Percentiles rank a stretch among this genome's conserved stretches.
Evolutionary conservation across 2,888 invertebrate species (phyloP).

Genomic region (Lagria hirta): DNA sequence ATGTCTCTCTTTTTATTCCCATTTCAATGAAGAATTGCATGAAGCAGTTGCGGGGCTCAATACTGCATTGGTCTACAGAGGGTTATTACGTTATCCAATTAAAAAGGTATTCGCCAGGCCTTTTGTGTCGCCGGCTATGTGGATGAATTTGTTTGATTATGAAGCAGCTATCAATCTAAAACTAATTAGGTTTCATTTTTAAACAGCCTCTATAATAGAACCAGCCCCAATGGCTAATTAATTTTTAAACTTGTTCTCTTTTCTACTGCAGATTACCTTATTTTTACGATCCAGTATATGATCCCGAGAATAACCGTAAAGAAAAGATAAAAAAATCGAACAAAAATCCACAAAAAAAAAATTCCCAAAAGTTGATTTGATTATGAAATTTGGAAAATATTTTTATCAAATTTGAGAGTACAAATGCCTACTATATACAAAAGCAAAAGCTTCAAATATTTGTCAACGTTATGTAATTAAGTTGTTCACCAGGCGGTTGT

Average conservation of each 20-base stretch:
- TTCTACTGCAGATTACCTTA: constrained; percentile 19
- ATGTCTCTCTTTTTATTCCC: too few species aligned
- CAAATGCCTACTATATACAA: too few species aligned
- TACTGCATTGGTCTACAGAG: constrained; percentile 26
- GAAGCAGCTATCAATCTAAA: constrained; percentile 37
- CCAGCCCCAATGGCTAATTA: constrained; percentile 26
- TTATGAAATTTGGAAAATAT: too few species aligned
- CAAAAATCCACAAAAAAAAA: constrained; percentile 44
- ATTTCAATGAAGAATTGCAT: too few species aligned
- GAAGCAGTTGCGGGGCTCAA: constrained; percentile 19
- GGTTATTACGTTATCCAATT: constrained; percentile 31
- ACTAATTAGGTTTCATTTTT: constrained; percentile 40
- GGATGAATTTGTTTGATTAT: constrained; percentile 31
- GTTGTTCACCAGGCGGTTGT: too few species aligned
- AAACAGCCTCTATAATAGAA: constrained; percentile 34
- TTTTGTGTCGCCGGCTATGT: constrained; percentile 27
- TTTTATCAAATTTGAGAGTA: too few species aligned
- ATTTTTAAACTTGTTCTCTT: constrained; percentile 25
- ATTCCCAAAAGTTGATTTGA: too few species aligned
- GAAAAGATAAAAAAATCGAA: constrained; percentile 42
- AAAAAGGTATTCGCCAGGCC: constrained; percentile 30
- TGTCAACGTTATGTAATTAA: too few species aligned
- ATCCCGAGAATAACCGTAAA: constrained; percentile 44
- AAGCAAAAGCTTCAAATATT: too few species aligned
- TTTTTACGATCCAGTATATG: constrained; percentile 41